Evolutionary conservation across 2,113 vertebrate genomes (phyloP).

Genomic region (Leptobrachium ailaonicum): DNA sequence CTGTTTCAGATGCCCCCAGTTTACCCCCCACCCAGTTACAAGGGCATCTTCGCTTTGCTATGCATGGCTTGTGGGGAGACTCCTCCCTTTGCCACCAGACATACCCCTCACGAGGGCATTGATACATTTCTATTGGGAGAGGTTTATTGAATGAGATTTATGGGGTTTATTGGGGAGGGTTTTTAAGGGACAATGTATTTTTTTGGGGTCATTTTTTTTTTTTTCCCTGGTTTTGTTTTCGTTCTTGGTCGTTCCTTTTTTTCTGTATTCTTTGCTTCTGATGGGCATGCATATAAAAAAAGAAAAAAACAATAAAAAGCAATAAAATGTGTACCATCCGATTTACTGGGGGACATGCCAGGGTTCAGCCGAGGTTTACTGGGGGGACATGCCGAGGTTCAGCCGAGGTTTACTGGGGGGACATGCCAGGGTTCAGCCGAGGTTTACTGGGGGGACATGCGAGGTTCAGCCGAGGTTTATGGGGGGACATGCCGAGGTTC

Average conservation of each 20-base stretch:
- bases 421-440: no score
- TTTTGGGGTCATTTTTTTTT: constrained; percentile 1
- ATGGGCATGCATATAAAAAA: constrained; percentile 40
- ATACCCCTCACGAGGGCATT: constrained; percentile 57
- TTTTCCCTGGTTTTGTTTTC: constrained; percentile 43
- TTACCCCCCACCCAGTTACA: background rate
- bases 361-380: no score
- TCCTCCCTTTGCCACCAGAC: constrained; percentile 46
- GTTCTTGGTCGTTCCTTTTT: constrained; percentile 1
- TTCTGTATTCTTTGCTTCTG: constrained; percentile 44
- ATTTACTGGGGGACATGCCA: no score
- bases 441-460: no score
- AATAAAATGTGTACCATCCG: background rate
- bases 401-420: no score
- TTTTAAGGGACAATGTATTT: constrained; percentile 13
- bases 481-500: no score
- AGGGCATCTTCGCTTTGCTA: constrained; percentile 55
- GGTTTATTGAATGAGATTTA: background rate
- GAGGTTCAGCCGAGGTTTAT: no score
- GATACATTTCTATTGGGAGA: constrained; percentile 32
- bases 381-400: no score
- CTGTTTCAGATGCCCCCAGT: constrained; percentile 48
- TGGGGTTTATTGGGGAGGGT: background rate
- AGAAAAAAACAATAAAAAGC: background rate
- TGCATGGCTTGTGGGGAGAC: constrained; percentile 58